phyloP scores from a whole-genome alignment of 2,113 vertebrate genomes.

The Isurus oxyrinchus region DNA sequence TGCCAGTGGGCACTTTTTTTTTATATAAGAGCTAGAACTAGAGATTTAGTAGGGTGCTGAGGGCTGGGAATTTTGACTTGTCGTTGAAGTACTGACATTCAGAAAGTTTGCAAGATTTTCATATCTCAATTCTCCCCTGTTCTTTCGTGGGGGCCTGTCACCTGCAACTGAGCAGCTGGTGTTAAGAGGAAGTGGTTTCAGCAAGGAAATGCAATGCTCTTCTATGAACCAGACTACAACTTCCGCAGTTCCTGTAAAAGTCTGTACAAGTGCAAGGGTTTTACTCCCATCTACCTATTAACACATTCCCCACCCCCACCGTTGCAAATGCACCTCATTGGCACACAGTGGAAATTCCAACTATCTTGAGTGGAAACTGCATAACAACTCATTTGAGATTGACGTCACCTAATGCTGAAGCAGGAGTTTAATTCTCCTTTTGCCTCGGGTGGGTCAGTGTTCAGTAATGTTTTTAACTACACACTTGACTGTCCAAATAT shows the following conservation, averaged over 20 bases:
- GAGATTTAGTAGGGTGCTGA: neutral
- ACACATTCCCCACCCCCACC: neutral
- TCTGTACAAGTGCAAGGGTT: neutral
- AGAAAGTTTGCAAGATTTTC: neutral
- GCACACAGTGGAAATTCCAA: neutral
- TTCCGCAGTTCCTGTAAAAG: neutral
- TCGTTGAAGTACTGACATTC: neutral
- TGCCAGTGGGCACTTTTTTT: no score
- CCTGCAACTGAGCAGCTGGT: neutral
- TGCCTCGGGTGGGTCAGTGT: neutral
- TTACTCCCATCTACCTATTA: neutral
- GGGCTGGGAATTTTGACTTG: neutral
- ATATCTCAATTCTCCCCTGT: neutral
- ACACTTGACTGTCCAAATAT: neutral
- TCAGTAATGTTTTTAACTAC: neutral
- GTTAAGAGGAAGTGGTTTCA: neutral
- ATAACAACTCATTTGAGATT: neutral
- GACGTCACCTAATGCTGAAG: neutral
- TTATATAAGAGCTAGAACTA: no score
- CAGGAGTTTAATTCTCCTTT: neutral
- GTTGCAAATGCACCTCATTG: no score
- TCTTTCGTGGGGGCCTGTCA: neutral
- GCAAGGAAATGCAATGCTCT: neutral
- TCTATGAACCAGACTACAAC: neutral
- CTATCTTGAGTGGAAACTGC: neutral